These are phyloP conservation scores for Henricia sp. DNA, from an alignment of 53 echinoderm and acorn worm genomes.

Conservation along the genomic window DNA sequence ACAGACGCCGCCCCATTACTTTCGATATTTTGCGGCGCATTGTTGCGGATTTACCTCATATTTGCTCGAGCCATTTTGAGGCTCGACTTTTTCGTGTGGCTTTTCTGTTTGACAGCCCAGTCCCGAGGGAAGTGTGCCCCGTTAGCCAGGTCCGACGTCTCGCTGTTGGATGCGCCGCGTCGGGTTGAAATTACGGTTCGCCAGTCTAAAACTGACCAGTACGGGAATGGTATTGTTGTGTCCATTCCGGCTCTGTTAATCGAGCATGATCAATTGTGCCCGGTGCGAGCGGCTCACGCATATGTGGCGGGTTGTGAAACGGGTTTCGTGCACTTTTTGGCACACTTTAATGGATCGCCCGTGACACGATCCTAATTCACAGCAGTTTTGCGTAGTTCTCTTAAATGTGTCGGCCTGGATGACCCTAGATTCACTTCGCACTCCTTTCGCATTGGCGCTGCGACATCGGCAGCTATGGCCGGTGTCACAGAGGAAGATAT, in stretches of 20 bases:
- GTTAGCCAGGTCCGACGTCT: not conserved
- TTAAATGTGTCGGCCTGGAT: not conserved
- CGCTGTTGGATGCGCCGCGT: not conserved
- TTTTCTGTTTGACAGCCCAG: slow-evolving; percentile 10
- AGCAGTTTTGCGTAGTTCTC: not conserved
- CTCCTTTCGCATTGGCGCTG: not conserved
- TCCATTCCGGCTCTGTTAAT: not conserved
- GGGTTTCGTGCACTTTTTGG: not conserved
- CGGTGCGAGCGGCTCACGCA: not conserved
- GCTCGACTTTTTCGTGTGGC: slow-evolving; percentile 3
- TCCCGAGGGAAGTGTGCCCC: not conserved
- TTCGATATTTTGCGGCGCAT: slow-evolving; percentile 14
- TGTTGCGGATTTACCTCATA: not conserved
- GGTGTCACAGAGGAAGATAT: not conserved
- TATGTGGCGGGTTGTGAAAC: too few species aligned
- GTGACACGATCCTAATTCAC: slow-evolving; percentile 27
- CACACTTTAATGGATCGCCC: slow-evolving; percentile 35
- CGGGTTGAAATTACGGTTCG: not conserved
- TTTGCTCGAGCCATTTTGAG: slow-evolving; percentile 22
- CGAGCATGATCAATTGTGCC: not conserved
- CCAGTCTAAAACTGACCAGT: not conserved
- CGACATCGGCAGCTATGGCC: not conserved
- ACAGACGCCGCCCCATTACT: slow-evolving; percentile 29
- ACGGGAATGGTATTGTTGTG: not conserved
- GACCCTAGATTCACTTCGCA: not conserved